phyloP scores from a whole-genome alignment of 2,888 invertebrate genomes.

The Nasonovia ribisnigri region DNA sequence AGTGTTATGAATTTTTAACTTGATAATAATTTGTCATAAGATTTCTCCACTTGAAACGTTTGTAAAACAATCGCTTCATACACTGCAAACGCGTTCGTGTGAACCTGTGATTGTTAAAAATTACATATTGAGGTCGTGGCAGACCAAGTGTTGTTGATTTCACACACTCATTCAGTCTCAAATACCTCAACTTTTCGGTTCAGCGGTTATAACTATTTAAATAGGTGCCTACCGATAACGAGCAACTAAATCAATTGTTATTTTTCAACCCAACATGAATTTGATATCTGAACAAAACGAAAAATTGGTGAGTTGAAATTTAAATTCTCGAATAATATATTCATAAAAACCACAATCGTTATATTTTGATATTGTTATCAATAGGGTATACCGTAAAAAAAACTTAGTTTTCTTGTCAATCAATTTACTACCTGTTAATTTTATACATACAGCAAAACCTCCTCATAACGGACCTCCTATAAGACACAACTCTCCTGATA shows the following conservation, averaged over 20 bases:
- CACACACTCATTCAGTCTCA: background rate
- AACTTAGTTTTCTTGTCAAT: background rate
- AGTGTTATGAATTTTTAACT: background rate
- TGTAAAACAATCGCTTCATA: constrained; percentile 16
- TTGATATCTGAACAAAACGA: background rate
- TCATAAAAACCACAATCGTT: background rate
- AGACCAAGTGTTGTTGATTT: background rate
- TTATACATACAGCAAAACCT: too few species aligned
- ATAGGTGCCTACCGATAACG: background rate
- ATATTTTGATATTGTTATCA: background rate
- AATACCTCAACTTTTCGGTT: background rate
- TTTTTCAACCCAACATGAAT: background rate
- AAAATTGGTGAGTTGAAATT: background rate
- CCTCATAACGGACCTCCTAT: too few species aligned
- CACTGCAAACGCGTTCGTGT: background rate
- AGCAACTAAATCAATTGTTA: background rate
- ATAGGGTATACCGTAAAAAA: background rate
- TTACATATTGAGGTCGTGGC: background rate
- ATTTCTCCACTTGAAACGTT: constrained; percentile 3
- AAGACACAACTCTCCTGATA: too few species aligned
- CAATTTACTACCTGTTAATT: background rate
- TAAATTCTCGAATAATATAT: background rate
- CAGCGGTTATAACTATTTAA: background rate
- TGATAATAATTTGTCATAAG: background rate
- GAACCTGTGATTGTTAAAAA: background rate